These are phyloP conservation scores for Caenorhabditis panamensis DNA, from an alignment of 2,888 invertebrate species.

Conservation along the genomic window DNA sequence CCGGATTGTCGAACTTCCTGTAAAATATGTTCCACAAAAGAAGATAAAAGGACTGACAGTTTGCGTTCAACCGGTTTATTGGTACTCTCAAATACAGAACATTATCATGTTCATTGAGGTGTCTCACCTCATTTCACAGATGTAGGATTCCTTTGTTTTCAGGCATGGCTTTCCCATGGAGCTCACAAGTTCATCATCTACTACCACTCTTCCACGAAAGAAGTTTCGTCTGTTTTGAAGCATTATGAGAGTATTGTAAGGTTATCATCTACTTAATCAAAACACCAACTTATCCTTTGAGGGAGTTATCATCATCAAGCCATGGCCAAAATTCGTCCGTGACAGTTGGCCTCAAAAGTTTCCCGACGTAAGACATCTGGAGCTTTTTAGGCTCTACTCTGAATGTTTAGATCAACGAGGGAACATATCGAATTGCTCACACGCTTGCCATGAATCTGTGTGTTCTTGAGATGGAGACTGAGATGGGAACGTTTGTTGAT, in stretches of 20 bases:
- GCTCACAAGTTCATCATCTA: constrained; percentile 66
- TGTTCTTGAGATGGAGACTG: constrained; percentile 43
- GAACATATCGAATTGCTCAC: constrained; percentile 66
- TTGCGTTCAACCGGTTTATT: constrained; percentile 68
- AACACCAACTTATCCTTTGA: neutral
- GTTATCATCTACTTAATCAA: neutral
- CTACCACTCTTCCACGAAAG: constrained; percentile 59
- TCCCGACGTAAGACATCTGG: constrained; percentile 17
- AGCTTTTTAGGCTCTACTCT: neutral
- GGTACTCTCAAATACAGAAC: constrained; percentile 64
- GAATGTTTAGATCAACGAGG: constrained; percentile 55
- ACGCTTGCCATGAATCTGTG: constrained; percentile 67
- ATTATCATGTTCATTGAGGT: constrained; percentile 66
- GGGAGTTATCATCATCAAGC: constrained; percentile 21
- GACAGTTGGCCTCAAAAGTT: neutral
- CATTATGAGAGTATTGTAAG: constrained; percentile 58
- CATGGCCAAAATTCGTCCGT: constrained; percentile 36
- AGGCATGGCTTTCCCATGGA: constrained; percentile 60
- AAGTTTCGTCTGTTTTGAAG: constrained; percentile 53
- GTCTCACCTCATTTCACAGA: too few relatives aligned
- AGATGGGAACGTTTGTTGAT: constrained; percentile 59
- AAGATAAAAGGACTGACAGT: constrained; percentile 53
- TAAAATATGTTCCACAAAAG: neutral
- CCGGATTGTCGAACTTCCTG: neutral
- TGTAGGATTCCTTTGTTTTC: too few relatives aligned